Conservation (phyloP, 2,113 vertebrate genomes). For the Mesembrinibis cayennensis region DNA sequence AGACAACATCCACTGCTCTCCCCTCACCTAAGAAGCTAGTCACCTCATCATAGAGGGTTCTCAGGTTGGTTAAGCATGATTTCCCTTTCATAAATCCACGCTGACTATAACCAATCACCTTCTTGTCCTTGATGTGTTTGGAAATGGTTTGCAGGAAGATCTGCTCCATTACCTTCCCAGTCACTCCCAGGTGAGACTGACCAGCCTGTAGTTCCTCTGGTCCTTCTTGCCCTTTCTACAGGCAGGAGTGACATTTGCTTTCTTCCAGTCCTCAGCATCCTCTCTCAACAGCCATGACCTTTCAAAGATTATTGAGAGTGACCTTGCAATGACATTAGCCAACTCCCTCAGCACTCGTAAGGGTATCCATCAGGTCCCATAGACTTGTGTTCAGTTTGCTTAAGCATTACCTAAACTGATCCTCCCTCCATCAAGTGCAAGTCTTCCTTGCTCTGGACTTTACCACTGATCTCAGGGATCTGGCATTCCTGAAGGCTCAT, state of each 20-base stretch:
- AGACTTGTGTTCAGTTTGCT: neutral
- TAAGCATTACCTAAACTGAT: neutral
- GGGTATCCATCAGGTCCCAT: neutral
- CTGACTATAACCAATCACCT: neutral
- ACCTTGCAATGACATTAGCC: neutral
- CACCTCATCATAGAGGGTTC: neutral
- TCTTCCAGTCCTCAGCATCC: neutral
- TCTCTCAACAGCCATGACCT: neutral
- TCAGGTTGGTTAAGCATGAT: neutral
- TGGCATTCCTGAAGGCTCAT: neutral
- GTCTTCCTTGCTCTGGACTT: neutral
- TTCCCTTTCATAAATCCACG: neutral
- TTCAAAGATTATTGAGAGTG: neutral
- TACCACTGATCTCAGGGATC: neutral
- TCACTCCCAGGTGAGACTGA: neutral
- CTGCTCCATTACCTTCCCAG: neutral
- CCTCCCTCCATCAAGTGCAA: rapidly evolving
- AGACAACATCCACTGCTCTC: neutral
- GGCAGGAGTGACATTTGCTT: neutral
- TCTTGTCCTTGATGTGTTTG: neutral
- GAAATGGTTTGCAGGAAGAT: neutral
- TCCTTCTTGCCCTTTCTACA: neutral
- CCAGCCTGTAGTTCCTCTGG: neutral
- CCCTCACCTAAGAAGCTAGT: neutral
- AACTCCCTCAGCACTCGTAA: neutral